Evolutionary conservation across 1,140 invertebrate genomes (phyloP).

Genomic region (Lasioglossum baleicum): DNA sequence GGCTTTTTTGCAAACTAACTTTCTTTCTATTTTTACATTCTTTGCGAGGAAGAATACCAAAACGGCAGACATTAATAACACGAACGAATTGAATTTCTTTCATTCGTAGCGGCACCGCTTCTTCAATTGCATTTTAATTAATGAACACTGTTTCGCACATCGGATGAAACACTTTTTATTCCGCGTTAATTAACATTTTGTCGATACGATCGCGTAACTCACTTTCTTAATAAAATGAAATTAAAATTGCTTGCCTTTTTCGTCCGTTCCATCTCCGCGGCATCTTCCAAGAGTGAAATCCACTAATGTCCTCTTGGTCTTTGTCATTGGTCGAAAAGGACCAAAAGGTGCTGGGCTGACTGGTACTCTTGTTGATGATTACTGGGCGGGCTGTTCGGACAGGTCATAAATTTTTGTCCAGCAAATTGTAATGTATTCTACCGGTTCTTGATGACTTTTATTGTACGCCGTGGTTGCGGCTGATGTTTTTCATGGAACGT

Average conservation of each 20-base stretch:
- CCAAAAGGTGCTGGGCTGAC: slow-evolving; percentile 3
- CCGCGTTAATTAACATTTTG: not conserved
- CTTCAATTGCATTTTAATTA: not conserved
- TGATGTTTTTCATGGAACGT: slow-evolving; percentile 24
- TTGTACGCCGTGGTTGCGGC: slow-evolving; percentile 3
- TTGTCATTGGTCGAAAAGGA: not conserved
- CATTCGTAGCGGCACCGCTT: not conserved
- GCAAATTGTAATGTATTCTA: slow-evolving; percentile 40
- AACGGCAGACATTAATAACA: not conserved
- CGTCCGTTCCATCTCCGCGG: not conserved
- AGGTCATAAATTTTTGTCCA: slow-evolving; percentile 55
- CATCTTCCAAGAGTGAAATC: not conserved
- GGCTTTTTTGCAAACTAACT: too few relatives aligned
- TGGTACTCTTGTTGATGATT: slow-evolving; percentile 47
- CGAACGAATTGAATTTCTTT: not conserved
- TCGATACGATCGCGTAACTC: not conserved
- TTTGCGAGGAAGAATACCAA: not conserved
- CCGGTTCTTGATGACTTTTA: slow-evolving; percentile 32
- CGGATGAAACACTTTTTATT: not conserved
- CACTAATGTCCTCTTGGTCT: slow-evolving; percentile 57
- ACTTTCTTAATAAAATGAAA: not conserved
- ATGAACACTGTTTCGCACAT: not conserved
- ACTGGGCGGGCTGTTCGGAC: slow-evolving; percentile 47
- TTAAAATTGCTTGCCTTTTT: not conserved
- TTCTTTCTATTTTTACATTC: not conserved